A percentile compares a stretch with the other conserved stretches of the same genome.
Conservation (phyloP, 1,140 invertebrate genomes). For the Atta texana region DNA sequence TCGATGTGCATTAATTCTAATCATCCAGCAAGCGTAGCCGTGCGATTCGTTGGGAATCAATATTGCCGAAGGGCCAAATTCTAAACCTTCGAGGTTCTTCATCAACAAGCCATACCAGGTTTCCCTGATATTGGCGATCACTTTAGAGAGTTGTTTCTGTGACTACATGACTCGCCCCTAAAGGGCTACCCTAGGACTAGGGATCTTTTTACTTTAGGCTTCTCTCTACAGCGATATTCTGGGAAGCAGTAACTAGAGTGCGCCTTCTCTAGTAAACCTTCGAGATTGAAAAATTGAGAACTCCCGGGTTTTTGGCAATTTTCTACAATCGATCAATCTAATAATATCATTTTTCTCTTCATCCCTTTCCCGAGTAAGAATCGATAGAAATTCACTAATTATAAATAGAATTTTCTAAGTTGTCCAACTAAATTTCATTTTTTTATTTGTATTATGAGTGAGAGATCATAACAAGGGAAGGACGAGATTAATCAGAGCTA, state of each 20-base stretch:
- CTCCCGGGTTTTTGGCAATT: not conserved
- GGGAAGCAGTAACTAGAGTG: not conserved
- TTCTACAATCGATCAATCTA: not conserved
- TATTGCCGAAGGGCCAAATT: slow-evolving; percentile 4
- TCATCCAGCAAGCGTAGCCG: not conserved
- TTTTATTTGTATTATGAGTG: not conserved
- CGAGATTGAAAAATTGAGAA: slow-evolving; percentile 12
- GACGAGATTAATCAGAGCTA: slow-evolving; percentile 25
- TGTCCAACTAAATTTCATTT: slow-evolving; percentile 3
- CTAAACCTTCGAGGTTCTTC: not conserved
- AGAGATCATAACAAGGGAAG: slow-evolving; percentile 20
- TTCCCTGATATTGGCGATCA: not conserved
- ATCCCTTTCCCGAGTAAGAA: not conserved
- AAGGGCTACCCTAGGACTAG: not conserved
- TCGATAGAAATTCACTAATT: slow-evolving; percentile 23
- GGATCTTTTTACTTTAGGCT: not conserved
- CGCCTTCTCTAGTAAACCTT: not conserved
- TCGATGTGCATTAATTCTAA: not conserved
- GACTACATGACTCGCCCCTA: not conserved
- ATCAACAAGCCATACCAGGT: not conserved
- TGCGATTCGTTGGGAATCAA: not conserved
- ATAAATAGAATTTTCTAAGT: slow-evolving; percentile 4
- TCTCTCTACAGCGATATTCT: not conserved
- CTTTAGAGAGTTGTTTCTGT: not conserved
- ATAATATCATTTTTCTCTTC: not conserved